Evolutionary conservation across 2,888 invertebrate genomes (phyloP), one percentile per base, ranked within the genome.

Genomic region (Drosophila mimica): DNA sequence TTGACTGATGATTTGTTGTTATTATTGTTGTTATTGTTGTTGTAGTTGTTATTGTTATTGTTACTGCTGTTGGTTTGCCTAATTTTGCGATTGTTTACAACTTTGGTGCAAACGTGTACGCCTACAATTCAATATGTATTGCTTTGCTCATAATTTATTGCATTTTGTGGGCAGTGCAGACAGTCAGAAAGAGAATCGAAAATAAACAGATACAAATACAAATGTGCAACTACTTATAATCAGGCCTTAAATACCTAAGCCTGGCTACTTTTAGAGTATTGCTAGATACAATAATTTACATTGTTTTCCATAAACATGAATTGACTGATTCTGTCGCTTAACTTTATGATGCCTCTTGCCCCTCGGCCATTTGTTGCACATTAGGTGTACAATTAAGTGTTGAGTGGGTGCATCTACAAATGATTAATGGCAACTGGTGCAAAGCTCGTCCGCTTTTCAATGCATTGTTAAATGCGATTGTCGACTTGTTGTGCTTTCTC

Each of bases 91-190:
- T 77, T 85, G 77, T 79, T 80, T 84, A 89, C 78, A 84, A 62
- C 63, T 79, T 86, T 83, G 79, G 81, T 72, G 76, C 83, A 74
- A 78, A 74, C 87, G 66, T 79, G 84, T 76, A 88, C 85, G 90
- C 90, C 85, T 76, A 90, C 90, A 81, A 85, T 74, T 89, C 65
- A 63, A 82, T 67, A 71, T 51, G 53, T 46, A 70, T 81, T 64
- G 71, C 61, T 70, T 72, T 65, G 58, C 72, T 61, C 54, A 74
- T 82, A 84, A 87, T 90, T 89, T 90, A 89, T 88, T 89, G 88
- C 84, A 83, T 66, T 76, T 79, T 70, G 86, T 90, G 90, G 90
- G 90, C 89, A 90, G 90, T 88, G 88, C 81, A 86, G 79, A 88
- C 90, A 79, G 70, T 60, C 54, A 56, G 51, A 65, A 56, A 58